Evolutionary conservation across 2,113 vertebrate species (phyloP).

Genomic region (Gulo gulo): DNA sequence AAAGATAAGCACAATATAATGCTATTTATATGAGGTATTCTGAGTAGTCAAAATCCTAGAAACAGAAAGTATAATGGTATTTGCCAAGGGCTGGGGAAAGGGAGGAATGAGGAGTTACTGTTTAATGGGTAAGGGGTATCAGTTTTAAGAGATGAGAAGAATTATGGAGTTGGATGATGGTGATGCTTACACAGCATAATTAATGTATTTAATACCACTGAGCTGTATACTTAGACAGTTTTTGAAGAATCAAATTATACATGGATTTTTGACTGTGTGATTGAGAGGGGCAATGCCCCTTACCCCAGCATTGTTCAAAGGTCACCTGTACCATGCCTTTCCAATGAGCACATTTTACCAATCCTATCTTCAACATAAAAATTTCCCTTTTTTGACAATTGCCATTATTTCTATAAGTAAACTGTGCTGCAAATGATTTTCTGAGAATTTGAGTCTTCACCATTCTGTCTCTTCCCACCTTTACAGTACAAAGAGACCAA

Average conservation of each 20-base stretch:
- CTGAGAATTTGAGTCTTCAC: not conserved
- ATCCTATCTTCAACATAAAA: not conserved
- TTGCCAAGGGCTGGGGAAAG: not conserved
- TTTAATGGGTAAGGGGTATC: not conserved
- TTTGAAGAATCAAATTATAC: not conserved
- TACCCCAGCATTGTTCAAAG: not conserved
- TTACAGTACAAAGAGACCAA: conserved; percentile 85
- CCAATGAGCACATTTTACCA: conserved; percentile 1
- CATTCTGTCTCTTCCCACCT: not conserved
- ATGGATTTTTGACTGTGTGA: not conserved
- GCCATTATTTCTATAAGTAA: conserved; percentile 27
- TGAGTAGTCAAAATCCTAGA: not conserved
- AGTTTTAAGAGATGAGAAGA: not conserved
- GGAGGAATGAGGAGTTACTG: not conserved
- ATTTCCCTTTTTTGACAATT: not conserved
- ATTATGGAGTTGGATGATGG: not conserved
- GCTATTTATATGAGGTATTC: not conserved
- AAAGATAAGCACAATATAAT: not conserved
- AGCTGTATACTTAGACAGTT: not conserved
- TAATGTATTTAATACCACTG: not conserved
- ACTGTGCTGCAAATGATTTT: not conserved
- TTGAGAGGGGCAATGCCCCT: not conserved
- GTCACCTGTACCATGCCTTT: not conserved
- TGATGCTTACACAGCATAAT: not conserved
- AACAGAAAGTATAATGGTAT: not conserved